phyloP scores from a whole-genome alignment of 1,140 invertebrate genomes.

The Oedothorax gibbosus region DNA sequence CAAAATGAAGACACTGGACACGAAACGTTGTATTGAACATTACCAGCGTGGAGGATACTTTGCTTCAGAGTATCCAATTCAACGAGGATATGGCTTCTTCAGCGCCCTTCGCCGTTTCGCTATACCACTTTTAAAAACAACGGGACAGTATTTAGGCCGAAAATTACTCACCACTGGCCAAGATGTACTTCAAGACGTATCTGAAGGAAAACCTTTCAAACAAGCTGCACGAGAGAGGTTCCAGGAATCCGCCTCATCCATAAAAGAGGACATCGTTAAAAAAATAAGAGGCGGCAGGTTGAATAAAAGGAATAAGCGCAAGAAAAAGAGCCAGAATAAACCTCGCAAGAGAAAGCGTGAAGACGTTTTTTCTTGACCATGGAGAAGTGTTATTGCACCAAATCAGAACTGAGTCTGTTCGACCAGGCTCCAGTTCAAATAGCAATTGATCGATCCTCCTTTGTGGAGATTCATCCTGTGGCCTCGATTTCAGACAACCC shows the following conservation, averaged over 20 bases:
- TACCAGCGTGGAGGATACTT: neutral
- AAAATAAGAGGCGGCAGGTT: neutral
- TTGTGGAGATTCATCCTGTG: neutral
- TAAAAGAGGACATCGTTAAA: neutral
- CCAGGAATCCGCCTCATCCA: neutral
- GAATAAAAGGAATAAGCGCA: too few relatives aligned
- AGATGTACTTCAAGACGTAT: neutral
- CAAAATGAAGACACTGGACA: neutral
- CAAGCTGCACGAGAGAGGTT: neutral
- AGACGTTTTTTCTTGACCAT: neutral
- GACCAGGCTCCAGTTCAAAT: neutral
- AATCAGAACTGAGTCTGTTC: neutral
- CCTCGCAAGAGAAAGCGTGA: neutral
- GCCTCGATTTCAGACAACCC: neutral
- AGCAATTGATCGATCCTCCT: neutral
- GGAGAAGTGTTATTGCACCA: neutral
- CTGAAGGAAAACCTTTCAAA: neutral
- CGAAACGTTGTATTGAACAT: neutral
- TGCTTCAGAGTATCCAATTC: neutral
- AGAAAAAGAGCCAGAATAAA: neutral
- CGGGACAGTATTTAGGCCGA: neutral
- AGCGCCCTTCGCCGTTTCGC: neutral
- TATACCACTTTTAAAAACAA: neutral
- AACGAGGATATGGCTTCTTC: conserved; percentile 6
- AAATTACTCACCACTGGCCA: neutral